Conservation (phyloP, 2,113 vertebrate genomes). For the Elaphurus davidianus region DNA sequence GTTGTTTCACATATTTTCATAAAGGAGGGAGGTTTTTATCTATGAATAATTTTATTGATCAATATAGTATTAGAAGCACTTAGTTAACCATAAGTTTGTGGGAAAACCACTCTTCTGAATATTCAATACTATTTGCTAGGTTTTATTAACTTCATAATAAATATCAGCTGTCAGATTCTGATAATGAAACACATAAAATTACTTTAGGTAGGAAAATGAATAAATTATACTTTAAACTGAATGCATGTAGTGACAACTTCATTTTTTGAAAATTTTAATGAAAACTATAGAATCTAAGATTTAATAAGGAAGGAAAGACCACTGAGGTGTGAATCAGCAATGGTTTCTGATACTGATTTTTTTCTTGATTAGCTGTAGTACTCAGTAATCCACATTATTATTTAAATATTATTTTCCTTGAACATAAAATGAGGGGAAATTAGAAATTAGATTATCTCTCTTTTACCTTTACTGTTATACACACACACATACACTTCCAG, state of each 20-base stretch:
- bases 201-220: neutral
- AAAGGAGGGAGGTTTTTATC: neutral
- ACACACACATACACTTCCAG: neutral
- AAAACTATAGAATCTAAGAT: neutral
- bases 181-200: neutral
- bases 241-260: neutral
- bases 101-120: neutral
- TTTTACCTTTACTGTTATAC: neutral
- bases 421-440: neutral
- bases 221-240: neutral
- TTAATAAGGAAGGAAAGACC: neutral
- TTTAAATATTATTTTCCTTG: neutral
- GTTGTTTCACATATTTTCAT: neutral
- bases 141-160: neutral
- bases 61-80: neutral
- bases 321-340: neutral
- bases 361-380: neutral
- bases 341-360: neutral
- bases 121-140: neutral
- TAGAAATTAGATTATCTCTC: neutral
- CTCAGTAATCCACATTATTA: neutral
- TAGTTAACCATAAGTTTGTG: neutral
- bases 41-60: neutral
- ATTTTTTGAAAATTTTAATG: neutral
- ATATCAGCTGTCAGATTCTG: neutral